Evolutionary conservation across 2,888 invertebrate species (phyloP).

Genomic region (Theretra japonica): DNA sequence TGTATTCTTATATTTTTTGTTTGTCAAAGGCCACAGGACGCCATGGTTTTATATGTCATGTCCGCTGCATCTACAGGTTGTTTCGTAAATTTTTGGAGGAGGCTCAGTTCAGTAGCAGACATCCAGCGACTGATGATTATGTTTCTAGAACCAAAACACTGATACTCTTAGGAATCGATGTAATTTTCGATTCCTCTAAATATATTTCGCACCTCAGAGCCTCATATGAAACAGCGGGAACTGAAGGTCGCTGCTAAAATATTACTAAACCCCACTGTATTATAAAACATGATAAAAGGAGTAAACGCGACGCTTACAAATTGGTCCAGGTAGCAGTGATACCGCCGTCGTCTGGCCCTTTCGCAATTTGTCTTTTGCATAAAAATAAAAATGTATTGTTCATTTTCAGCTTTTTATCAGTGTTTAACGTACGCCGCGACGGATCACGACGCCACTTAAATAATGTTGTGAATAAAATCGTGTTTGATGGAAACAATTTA

Average conservation of each 20-base stretch:
- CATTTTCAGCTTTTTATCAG: constrained; percentile 23
- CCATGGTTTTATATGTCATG: no score
- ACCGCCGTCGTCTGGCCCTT: constrained; percentile 42
- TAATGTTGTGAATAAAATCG: background rate
- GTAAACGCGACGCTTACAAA: constrained; percentile 24
- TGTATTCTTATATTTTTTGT: no score
- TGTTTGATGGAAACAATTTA: background rate
- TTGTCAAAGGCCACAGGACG: no score
- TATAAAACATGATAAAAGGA: constrained; percentile 24
- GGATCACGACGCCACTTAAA: background rate
- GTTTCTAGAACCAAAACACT: background rate
- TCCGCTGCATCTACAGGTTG: no score
- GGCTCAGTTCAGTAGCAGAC: no score
- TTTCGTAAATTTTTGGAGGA: no score
- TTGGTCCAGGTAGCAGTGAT: constrained; percentile 39
- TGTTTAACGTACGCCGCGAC: background rate
- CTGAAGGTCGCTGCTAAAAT: constrained; percentile 10
- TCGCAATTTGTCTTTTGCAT: constrained; percentile 28
- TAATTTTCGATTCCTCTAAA: no score
- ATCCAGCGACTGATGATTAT: no score
- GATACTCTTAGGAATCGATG: background rate
- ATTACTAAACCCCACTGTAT: constrained; percentile 8
- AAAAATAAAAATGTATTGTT: constrained; percentile 20
- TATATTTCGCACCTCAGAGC: no score
- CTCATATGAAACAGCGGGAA: background rate